Evolutionary conservation across 2,797 vertebrate species (phyloP), one percentile per base, ranked within the genome.

Genomic region (Acrossocheilus wenchowensis): DNA sequence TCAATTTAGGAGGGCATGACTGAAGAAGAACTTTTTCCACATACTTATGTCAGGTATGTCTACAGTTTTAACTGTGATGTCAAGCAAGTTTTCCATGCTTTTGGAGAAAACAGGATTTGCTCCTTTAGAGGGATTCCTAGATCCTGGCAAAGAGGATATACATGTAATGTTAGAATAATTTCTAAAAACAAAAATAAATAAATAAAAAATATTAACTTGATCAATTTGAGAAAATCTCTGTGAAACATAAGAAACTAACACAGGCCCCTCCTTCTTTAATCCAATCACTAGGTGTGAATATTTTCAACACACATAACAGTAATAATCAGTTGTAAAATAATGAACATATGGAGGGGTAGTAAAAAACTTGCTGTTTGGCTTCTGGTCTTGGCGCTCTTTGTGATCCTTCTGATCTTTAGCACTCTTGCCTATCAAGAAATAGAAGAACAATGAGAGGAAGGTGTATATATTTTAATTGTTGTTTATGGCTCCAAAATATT

Each of bases 41-140:
- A 66, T 84, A 84, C 82, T 41, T n/a, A 84, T 75, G 45, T 75
- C 82, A 41, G 15, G 26, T 64, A 84, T 84, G 6, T 84, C 60
- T 77, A 77, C 60, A 77, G 60, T 75, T 84, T 36, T 77, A 66
- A 23, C 4, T n/a, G 15, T 41, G 82, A 82, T 10, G 21, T 36
- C 1, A 2, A n/a, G 26, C 72, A 92, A 83, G 80, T 88, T 78
- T 8, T 94, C 94, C 87, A 85, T 30, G 5, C 50, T 73, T 88
- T 85, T 68, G 74, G 60, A 75, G 68, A 26, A 45, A 83, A 19
- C 0, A 15, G 2, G 1, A 34, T 36, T 86, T 66, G 83, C 52
- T 68, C 52, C 86, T 86, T 82, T 36, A 26, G 86, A n/a, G 52
- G 15, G 10, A 48, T 30, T 86, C 52, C 34, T 87, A 50, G 21